Evolutionary conservation across 2,888 invertebrate species (phyloP).

Genomic region (Dichetophora obliterata): DNA sequence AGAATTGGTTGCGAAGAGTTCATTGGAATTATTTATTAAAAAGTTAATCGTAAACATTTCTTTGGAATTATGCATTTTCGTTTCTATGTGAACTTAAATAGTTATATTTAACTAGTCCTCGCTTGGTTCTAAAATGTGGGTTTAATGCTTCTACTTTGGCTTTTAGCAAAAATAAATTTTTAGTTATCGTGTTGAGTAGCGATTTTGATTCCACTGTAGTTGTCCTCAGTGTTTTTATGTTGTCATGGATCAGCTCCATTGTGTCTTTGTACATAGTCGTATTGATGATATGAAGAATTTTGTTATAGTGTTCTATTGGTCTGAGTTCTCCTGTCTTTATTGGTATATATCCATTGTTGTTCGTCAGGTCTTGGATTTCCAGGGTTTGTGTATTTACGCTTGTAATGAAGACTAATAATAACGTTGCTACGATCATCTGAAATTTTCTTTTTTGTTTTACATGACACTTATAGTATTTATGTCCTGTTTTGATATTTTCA

Average conservation of each 20-base stretch:
- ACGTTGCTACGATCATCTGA: background rate
- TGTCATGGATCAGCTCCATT: constrained; percentile 21
- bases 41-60: too few species aligned
- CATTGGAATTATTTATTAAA: too few species aligned
- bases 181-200: too few species aligned
- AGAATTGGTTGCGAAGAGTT: too few species aligned
- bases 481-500: background rate
- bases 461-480: constrained; percentile 12
- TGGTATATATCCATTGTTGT: constrained; percentile 28
- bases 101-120: constrained; percentile 41
- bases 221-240: background rate
- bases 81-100: constrained; percentile 28
- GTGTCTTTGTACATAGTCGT: constrained; percentile 41
- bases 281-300: constrained; percentile 44
- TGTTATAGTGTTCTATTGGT: constrained; percentile 29
- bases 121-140: constrained; percentile 40
- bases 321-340: constrained; percentile 28
- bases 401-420: background rate
- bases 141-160: background rate
- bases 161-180: too few species aligned
- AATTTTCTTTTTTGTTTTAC: constrained; percentile 16
- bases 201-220: background rate
- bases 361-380: constrained; percentile 23
- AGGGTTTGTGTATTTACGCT: constrained; percentile 5
- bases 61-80: constrained; percentile 37